phyloP scores from a whole-genome alignment of 1,140 invertebrate species.

The Achroia grisella region DNA sequence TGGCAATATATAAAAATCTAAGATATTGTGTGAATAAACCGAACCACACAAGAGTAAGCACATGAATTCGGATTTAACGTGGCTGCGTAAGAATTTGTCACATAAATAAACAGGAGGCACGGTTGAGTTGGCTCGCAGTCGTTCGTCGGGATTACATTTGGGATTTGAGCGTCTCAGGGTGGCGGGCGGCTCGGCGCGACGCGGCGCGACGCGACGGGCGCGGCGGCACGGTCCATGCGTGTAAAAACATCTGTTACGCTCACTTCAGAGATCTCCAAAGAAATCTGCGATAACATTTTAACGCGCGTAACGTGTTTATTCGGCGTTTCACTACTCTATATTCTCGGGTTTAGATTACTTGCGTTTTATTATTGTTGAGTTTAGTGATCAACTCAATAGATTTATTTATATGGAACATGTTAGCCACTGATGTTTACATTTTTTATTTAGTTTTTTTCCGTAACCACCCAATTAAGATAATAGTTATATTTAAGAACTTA shows the following conservation, averaged over 20 bases:
- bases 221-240: constrained; percentile 40
- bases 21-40: constrained; percentile 17
- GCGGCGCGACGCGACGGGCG: too few species aligned
- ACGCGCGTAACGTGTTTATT: constrained; percentile 27
- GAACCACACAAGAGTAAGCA: constrained; percentile 40
- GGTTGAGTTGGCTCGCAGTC: constrained; percentile 64
- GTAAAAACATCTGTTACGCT: constrained; percentile 68
- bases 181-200: neutral
- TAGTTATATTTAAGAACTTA: too few species aligned
- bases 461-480: too few species aligned
- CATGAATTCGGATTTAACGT: constrained; percentile 60
- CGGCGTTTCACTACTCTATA: constrained; percentile 8
- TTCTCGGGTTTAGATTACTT: neutral
- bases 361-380: neutral
- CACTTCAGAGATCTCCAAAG: constrained; percentile 41
- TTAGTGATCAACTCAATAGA: too few species aligned
- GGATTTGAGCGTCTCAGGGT: constrained; percentile 45
- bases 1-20: constrained; percentile 5
- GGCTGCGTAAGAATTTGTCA: constrained; percentile 65
- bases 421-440: too few species aligned
- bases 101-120: constrained; percentile 67
- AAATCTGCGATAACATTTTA: constrained; percentile 36
- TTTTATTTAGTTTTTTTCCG: too few species aligned
- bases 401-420: too few species aligned
- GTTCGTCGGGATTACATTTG: constrained; percentile 64